A percentile compares a stretch with the other conserved stretches of the same genome.
phyloP scores from a whole-genome alignment of 2,113 vertebrate species.

The Solea senegalensis region DNA sequence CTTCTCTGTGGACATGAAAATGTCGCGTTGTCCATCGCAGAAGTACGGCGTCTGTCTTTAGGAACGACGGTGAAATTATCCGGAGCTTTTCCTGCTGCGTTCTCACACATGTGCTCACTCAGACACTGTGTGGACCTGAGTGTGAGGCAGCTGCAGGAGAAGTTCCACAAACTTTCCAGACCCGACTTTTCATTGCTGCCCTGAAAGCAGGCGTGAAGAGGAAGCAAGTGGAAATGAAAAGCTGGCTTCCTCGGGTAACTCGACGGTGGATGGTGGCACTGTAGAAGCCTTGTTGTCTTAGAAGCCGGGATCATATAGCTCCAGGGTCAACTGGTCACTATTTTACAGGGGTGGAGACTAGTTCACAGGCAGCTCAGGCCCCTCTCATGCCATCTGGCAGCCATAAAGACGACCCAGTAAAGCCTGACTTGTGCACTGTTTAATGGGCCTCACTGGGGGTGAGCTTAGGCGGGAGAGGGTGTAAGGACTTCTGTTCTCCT shows the following conservation, averaged over 20 bases:
- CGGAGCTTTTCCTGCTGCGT: no score
- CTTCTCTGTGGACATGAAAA: neutral
- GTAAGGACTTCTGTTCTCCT: constrained; percentile 44
- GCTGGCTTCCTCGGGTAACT: constrained; percentile 33
- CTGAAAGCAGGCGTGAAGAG: neutral
- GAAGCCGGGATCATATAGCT: constrained; percentile 68
- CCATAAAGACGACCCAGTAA: constrained; percentile 85
- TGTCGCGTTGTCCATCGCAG: neutral
- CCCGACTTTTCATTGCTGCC: no score
- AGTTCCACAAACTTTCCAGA: neutral
- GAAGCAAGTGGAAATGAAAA: neutral
- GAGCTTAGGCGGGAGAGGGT: constrained; percentile 67
- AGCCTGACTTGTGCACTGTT: constrained; percentile 77
- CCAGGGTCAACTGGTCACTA: constrained; percentile 73
- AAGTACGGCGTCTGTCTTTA: no score
- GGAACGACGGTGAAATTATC: no score
- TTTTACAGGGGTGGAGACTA: constrained; percentile 73
- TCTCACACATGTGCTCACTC: no score
- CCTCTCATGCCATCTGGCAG: constrained; percentile 87
- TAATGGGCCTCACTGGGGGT: constrained; percentile 53
- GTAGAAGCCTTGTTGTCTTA: constrained; percentile 65
- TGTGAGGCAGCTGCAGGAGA: no score
- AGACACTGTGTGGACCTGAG: no score
- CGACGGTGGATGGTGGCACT: neutral
- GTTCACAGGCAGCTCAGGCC: constrained; percentile 62